Percentiles rank a stretch among this genome's conserved stretches.
Conservation (phyloP, 2,113 vertebrate species). For the Archocentrus centrarchus region DNA sequence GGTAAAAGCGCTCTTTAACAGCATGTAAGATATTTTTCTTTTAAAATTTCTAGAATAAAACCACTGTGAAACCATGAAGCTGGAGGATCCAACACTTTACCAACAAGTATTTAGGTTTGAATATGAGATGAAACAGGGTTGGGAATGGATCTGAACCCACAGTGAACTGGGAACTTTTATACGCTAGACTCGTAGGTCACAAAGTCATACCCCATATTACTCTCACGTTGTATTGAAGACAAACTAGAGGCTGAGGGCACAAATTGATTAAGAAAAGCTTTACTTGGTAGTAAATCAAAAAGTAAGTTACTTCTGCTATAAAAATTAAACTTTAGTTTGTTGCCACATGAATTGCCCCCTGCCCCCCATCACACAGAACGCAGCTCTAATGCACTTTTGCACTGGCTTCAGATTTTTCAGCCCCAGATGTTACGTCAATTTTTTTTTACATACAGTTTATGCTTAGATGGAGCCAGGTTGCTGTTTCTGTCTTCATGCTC, state of each 20-base stretch:
- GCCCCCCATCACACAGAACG: too few species aligned
- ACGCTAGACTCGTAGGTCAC: too few species aligned
- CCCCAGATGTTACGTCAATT: too few species aligned
- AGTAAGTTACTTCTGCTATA: not conserved
- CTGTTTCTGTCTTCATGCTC: too few species aligned
- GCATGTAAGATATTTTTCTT: not conserved
- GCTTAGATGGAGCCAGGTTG: too few species aligned
- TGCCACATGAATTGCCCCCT: not conserved
- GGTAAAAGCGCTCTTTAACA: conserved; percentile 74
- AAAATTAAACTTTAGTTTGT: not conserved
- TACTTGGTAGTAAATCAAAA: not conserved
- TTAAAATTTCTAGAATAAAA: not conserved
- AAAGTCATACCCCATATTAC: too few species aligned
- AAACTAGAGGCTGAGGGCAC: too few species aligned
- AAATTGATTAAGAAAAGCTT: not conserved
- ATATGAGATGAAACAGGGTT: not conserved
- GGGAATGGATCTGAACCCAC: too few species aligned
- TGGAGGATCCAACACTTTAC: not conserved
- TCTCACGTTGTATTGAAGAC: not conserved
- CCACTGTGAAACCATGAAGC: not conserved
- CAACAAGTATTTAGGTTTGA: not conserved
- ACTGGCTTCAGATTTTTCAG: too few species aligned
- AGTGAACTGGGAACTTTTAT: too few species aligned
- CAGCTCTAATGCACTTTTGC: too few species aligned
- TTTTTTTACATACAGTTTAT: too few species aligned